Evolutionary conservation across 2,888 invertebrate genomes (phyloP).

Genomic region (Linnaemya tessellans): DNA sequence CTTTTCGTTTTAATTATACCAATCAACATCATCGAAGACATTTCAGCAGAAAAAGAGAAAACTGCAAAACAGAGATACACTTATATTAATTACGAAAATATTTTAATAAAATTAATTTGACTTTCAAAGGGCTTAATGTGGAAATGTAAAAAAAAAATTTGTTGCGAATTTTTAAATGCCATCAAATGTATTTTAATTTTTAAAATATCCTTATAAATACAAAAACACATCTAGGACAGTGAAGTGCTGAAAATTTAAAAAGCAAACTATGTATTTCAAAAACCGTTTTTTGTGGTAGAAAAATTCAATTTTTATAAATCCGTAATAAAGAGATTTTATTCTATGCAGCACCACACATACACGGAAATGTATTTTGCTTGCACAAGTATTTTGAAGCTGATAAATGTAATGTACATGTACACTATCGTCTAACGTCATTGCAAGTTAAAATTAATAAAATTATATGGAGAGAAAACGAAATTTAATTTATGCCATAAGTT

Average conservation of each 20-base stretch:
- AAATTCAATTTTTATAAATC: too few species aligned
- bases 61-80: constrained; percentile 20
- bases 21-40: constrained; percentile 38
- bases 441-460: constrained; percentile 63
- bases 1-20: constrained; percentile 39
- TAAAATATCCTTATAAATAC: too few species aligned
- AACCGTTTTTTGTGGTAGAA: too few species aligned
- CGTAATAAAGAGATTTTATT: too few species aligned
- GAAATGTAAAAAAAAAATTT: constrained; percentile 29
- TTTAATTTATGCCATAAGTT: constrained; percentile 68
- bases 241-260: neutral
- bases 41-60: neutral
- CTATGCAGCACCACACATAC: neutral
- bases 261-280: neutral
- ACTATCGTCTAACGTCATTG: constrained; percentile 9
- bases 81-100: constrained; percentile 56
- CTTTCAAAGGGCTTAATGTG: constrained; percentile 47
- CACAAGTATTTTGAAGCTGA: neutral
- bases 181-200: neutral
- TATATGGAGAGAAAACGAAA: constrained; percentile 56
- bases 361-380: neutral
- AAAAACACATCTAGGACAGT: neutral
- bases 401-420: neutral
- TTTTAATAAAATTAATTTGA: constrained; percentile 60
- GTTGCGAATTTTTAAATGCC: neutral